Evolutionary conservation across 1,140 invertebrate species (phyloP), one percentile per base, ranked within the genome.

Genomic region (Phenacoccus solenopsis): DNA sequence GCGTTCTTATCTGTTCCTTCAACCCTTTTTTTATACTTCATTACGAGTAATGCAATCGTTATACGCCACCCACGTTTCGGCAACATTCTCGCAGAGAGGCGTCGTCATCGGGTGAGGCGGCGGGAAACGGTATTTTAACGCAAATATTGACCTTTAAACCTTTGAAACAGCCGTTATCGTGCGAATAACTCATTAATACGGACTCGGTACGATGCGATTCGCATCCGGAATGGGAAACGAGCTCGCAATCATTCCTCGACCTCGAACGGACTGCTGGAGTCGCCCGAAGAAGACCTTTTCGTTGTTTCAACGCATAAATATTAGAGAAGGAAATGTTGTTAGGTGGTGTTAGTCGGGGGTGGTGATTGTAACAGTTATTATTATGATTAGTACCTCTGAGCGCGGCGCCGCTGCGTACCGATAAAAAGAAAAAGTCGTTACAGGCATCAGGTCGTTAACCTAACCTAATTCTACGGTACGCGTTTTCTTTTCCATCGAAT

Each of bases 101-200:
- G 16, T 49, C 38, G 38, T 49, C 13, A 49, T 49, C 13, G n/a
- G 20, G 38, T 49, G 5, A 49, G 2, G 16, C n/a, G n/a, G 3
- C 13, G 20, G 38, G 20, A 49, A 49, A 5, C 4, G 5, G 38
- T 49, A 49, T 49, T 49, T 5, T 16, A 49, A 49, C 38, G 38
- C 38, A 49, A 49, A 49, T 49, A 49, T 49, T 49, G 38, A 49
- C 38, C 38, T 49, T 49, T 49, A 49, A n/a, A 49, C 38, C 38
- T 49, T 49, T 49, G 20, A 49, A 49, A 49, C 20, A 16, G 16
- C 20, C 16, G 38, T 49, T 49, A 49, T 49, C 38, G 38, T 49
- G 38, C 13, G 38, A 49, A 49, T n/a, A 49, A n/a, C 38, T 49
- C 38, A 49, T 49, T 49, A 49, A 49, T 49, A 49, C 38, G 3